A percentile compares a stretch with the other conserved stretches of the same genome.
phyloP scores from a whole-genome alignment of 1,140 invertebrate genomes.

The Heterodera carotae region DNA sequence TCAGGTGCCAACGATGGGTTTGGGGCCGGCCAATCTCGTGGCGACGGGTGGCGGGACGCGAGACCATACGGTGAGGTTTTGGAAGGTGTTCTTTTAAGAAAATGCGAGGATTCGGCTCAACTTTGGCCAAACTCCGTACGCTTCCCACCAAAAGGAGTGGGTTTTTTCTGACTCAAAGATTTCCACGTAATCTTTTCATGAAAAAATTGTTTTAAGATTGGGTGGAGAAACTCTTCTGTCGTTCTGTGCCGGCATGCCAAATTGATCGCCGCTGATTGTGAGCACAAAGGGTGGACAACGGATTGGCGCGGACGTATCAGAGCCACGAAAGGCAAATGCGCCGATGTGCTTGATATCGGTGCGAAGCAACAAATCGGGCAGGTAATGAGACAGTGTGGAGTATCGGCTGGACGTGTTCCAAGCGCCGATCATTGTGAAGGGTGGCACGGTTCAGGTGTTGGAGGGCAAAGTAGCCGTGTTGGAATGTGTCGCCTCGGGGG shows the following conservation, averaged over 20 bases:
- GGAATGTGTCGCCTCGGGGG: too few species aligned
- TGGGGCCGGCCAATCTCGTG: slow-evolving; percentile 79
- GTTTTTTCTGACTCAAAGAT: slow-evolving; percentile 8
- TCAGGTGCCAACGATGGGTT: slow-evolving; percentile 33
- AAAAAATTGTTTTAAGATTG: slow-evolving; percentile 18
- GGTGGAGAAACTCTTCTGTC: slow-evolving; percentile 34
- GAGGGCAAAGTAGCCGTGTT: too few species aligned
- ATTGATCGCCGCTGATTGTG: slow-evolving; percentile 30
- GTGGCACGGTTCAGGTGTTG: too few species aligned
- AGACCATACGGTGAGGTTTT: slow-evolving; percentile 80
- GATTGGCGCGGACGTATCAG: not conserved
- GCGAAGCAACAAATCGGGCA: too few species aligned
- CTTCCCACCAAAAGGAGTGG: slow-evolving; percentile 70
- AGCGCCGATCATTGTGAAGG: too few species aligned
- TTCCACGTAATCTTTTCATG: not conserved
- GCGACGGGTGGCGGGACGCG: slow-evolving; percentile 94
- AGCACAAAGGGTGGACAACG: slow-evolving; percentile 8
- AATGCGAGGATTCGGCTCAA: slow-evolving; percentile 97
- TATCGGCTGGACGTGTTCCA: too few species aligned
- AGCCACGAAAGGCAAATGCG: slow-evolving; percentile 43
- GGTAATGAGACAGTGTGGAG: too few species aligned
- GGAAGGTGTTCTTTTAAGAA: too few species aligned
- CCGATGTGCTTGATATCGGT: slow-evolving; percentile 66
- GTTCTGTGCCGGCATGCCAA: slow-evolving; percentile 25
- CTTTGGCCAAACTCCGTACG: slow-evolving; percentile 85